phyloP scores from a whole-genome alignment of 1,140 invertebrate species.

The Triops longicaudatus region DNA sequence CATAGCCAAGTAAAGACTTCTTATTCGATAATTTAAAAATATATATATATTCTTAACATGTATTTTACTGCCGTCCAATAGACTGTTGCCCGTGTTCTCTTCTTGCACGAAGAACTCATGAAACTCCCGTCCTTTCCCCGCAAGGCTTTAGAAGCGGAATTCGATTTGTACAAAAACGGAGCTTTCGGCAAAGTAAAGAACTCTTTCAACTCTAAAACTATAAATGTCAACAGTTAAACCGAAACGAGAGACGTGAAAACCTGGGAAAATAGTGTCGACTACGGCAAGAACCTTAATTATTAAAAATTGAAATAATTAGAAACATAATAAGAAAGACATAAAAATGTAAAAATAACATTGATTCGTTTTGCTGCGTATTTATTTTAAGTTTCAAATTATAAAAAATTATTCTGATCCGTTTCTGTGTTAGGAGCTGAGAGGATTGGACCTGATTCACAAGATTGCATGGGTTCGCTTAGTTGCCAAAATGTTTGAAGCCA shows the following conservation, averaged over 20 bases:
- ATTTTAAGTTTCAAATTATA: too few relatives aligned
- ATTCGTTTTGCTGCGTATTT: too few relatives aligned
- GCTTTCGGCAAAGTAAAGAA: conserved; percentile 68
- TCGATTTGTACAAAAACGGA: conserved; percentile 85
- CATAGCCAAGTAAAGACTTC: conserved; percentile 36
- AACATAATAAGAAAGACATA: too few relatives aligned
- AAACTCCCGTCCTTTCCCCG: conserved; percentile 96
- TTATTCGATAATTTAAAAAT: background rate
- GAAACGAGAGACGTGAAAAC: too few relatives aligned
- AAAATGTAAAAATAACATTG: too few relatives aligned
- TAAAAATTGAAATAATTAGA: too few relatives aligned
- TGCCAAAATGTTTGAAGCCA: conserved; percentile 94
- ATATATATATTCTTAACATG: too few relatives aligned
- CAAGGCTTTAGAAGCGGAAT: conserved; percentile 92
- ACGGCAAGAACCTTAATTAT: too few relatives aligned
- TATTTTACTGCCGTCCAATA: conserved; percentile 38
- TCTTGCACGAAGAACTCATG: conserved; percentile 97
- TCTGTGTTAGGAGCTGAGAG: conserved; percentile 51
- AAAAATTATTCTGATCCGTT: too few relatives aligned
- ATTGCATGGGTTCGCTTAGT: conserved; percentile 97
- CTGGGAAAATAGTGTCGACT: too few relatives aligned
- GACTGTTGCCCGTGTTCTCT: conserved; percentile 91
- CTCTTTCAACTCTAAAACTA: background rate
- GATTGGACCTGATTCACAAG: conserved; percentile 93
- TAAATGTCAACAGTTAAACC: too few relatives aligned